Conservation (phyloP, 2,888 invertebrate genomes). For the Carabus problematicus region DNA sequence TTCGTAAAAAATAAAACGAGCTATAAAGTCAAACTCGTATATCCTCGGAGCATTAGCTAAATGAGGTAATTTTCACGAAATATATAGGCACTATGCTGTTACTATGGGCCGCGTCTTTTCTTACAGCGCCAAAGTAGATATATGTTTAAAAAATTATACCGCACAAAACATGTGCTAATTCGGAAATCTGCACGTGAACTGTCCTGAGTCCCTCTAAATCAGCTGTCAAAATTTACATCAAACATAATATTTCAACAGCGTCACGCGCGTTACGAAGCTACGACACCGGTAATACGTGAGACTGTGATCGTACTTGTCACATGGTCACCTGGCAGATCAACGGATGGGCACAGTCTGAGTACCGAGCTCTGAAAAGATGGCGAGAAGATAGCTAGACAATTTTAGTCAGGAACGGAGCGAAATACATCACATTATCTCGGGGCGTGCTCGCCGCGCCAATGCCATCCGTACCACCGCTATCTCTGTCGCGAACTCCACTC, state of each 20-base stretch:
- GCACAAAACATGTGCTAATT: constrained; percentile 33
- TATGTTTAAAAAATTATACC: background rate
- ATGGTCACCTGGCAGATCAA: background rate
- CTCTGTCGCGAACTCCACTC: constrained; percentile 42
- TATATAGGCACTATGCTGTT: background rate
- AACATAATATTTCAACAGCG: constrained; percentile 41
- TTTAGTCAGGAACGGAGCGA: constrained; percentile 39
- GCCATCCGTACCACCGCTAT: constrained; percentile 19
- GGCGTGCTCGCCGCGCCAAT: constrained; percentile 30
- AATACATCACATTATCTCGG: constrained; percentile 44
- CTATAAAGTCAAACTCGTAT: too few species aligned
- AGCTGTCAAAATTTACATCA: constrained; percentile 42
- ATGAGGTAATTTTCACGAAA: too few species aligned
- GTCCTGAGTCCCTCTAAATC: constrained; percentile 38
- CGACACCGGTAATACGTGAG: constrained; percentile 35
- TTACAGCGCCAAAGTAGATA: background rate
- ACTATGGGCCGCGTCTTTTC: background rate
- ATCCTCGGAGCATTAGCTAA: background rate
- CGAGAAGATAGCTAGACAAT: constrained; percentile 41
- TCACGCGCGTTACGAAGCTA: constrained; percentile 28
- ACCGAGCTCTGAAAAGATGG: constrained; percentile 26
- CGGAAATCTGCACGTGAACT: constrained; percentile 31
- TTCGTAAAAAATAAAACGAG: too few species aligned
- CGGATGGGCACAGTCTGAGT: constrained; percentile 27
- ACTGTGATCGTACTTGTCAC: constrained; percentile 1